Evolutionary conservation across 2,888 invertebrate species (phyloP).

Genomic region (Standfussiana lucernea): DNA sequence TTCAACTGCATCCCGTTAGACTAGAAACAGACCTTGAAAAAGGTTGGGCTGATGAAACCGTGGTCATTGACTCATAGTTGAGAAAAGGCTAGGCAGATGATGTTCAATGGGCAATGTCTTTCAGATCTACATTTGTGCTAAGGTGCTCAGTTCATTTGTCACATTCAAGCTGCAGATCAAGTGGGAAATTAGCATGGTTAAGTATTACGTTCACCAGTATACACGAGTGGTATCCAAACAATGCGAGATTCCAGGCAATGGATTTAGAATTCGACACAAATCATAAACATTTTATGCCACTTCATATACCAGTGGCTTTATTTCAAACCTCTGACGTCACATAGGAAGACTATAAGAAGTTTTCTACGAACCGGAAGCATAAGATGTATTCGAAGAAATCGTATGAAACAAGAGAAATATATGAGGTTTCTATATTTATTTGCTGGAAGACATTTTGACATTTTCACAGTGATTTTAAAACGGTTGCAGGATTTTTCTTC

Average conservation of each 20-base stretch:
- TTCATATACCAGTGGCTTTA: conserved; percentile 50
- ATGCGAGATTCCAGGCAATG: conserved; percentile 20
- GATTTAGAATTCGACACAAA: conserved; percentile 46
- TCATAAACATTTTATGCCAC: conserved; percentile 51
- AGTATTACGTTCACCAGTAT: background rate
- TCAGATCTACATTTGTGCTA: background rate
- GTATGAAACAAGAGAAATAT: conserved; percentile 43
- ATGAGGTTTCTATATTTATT: conserved; percentile 52
- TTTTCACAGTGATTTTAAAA: conserved; percentile 48
- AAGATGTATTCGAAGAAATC: conserved; percentile 58
- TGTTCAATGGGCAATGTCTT: background rate
- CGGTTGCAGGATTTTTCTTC: conserved; percentile 25
- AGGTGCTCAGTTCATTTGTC: background rate
- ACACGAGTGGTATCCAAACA: conserved; percentile 22
- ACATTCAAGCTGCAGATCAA: background rate
- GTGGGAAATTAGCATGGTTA: background rate
- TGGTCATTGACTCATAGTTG: too few species aligned
- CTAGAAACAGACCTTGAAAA: too few species aligned
- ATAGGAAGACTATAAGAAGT: conserved; percentile 42
- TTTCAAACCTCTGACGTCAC: conserved; percentile 47
- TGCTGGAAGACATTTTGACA: conserved; percentile 39
- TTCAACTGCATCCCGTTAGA: too few species aligned
- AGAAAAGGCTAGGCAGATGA: too few species aligned
- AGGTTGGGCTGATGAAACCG: background rate
- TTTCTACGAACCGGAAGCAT: conserved; percentile 62